phyloP scores from a whole-genome alignment of 2,797 vertebrate genomes.

The Pseudochaenichthys georgianus region DNA sequence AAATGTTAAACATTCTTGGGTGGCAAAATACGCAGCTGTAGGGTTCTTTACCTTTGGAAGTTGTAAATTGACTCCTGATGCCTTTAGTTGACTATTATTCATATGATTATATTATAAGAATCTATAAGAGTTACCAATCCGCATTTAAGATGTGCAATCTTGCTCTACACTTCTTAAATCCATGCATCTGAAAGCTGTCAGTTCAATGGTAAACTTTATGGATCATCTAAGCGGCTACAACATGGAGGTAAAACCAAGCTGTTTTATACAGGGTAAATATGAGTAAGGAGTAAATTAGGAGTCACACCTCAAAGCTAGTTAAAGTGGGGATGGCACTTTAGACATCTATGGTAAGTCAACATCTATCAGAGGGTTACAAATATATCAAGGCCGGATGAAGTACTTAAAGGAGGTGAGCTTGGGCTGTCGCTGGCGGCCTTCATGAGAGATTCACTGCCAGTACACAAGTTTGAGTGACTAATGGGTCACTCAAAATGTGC shows the following conservation, averaged over 20 bases:
- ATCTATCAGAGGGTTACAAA: no score
- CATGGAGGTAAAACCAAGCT: background rate
- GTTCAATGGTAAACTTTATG: background rate
- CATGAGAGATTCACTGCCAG: no score
- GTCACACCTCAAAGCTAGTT: no score
- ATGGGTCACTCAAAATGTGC: no score
- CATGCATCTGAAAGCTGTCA: background rate
- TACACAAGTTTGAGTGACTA: no score
- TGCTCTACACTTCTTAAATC: background rate
- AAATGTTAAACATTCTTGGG: background rate
- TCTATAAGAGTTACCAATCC: background rate
- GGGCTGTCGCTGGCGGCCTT: no score
- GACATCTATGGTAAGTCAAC: no score
- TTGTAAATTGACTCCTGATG: background rate
- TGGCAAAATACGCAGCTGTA: background rate
- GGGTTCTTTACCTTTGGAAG: background rate
- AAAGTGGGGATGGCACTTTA: no score
- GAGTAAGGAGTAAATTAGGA: no score
- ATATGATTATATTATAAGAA: background rate
- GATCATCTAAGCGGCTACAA: background rate
- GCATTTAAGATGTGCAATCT: background rate
- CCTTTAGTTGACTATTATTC: background rate
- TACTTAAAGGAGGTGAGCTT: no score
- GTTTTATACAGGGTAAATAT: background rate
- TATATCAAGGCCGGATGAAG: no score